Conservation (phyloP, 1,140 invertebrate genomes). For the Acyrthosiphon pisum region DNA sequence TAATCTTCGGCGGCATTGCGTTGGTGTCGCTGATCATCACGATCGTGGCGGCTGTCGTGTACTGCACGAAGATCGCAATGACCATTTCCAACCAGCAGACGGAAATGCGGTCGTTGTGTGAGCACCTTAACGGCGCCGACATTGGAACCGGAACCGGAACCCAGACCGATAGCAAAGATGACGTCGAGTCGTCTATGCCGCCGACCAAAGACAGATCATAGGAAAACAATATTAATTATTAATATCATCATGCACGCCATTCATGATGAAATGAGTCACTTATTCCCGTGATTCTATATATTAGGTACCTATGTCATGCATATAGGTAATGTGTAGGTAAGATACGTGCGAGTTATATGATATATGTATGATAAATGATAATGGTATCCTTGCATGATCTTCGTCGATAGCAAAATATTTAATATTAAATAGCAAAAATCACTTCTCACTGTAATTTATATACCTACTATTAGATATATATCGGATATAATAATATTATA, state of each 20-base stretch:
- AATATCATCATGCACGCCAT: not conserved
- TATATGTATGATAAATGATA: too few species aligned
- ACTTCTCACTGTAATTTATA: not conserved
- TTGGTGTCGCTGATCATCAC: conserved; percentile 7
- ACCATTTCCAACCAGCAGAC: not conserved
- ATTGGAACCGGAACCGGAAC: not conserved
- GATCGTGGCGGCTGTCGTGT: not conserved
- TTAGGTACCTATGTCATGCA: not conserved
- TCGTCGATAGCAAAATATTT: not conserved
- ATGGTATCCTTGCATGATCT: not conserved
- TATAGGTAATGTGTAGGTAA: not conserved
- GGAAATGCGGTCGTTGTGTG: conserved; percentile 28
- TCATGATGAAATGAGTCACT: not conserved
- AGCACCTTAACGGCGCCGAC: not conserved
- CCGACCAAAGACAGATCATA: not conserved
- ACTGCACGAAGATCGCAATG: conserved; percentile 13
- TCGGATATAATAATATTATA: too few species aligned
- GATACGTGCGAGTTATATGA: too few species aligned
- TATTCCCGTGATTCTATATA: not conserved
- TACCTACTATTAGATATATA: not conserved
- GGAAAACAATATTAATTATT: not conserved
- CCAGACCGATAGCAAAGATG: not conserved
- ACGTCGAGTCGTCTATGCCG: not conserved
- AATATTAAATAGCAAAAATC: not conserved
- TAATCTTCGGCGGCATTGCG: not conserved